A percentile compares a stretch with the other conserved stretches of the same genome.
Evolutionary conservation across 2,797 vertebrate genomes (phyloP).

Genomic region (Corythornis leucogaster): DNA sequence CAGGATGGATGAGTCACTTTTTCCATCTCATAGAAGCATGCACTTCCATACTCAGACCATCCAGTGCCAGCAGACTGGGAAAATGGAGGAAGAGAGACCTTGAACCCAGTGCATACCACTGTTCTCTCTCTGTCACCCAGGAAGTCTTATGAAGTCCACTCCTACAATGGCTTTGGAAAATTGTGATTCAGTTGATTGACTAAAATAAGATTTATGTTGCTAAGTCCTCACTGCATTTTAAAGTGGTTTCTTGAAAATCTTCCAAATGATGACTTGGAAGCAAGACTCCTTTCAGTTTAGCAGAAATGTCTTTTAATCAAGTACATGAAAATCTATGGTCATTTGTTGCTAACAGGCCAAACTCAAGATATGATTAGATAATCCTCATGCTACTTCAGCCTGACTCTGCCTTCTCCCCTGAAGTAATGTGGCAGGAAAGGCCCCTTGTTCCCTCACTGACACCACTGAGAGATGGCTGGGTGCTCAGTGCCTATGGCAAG

Average conservation of each 20-base stretch:
- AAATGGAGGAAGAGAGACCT: not conserved
- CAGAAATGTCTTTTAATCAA: not conserved
- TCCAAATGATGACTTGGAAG: not conserved
- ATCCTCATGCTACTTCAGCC: not conserved
- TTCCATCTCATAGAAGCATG: not conserved
- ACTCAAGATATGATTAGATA: not conserved
- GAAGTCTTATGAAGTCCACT: not conserved
- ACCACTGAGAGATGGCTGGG: not conserved
- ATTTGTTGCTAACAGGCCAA: not conserved
- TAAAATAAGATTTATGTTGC: not conserved
- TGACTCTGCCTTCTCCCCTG: not conserved
- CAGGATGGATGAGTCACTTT: conserved; percentile 27
- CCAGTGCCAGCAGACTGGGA: not conserved
- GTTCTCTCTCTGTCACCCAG: not conserved
- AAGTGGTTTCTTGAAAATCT: conserved; percentile 44
- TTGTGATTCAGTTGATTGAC: not conserved
- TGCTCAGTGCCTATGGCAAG: rapidly evolving
- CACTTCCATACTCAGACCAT: not conserved
- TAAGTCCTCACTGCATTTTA: not conserved
- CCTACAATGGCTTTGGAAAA: not conserved
- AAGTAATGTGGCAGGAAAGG: not conserved
- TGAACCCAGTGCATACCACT: not conserved
- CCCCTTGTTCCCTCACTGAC: not conserved
- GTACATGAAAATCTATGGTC: not conserved
- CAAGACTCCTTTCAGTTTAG: not conserved